Conservation (phyloP, 92 coral and sea anemone species). For the Porites divaricata region DNA sequence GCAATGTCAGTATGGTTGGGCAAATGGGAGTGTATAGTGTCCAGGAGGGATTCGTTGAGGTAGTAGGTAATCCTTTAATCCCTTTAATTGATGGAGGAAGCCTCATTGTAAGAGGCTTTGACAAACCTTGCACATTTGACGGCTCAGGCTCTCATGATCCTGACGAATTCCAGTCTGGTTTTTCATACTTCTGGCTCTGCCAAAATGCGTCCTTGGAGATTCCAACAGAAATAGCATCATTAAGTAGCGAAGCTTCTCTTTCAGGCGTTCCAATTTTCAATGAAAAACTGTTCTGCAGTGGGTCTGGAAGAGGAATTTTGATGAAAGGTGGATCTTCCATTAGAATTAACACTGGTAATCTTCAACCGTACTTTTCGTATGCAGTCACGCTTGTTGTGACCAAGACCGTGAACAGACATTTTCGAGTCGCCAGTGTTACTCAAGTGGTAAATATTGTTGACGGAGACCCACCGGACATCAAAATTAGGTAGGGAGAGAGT, state of each 20-base stretch:
- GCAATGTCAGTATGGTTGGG: slow-evolving; percentile 71
- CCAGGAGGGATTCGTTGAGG: slow-evolving; percentile 61
- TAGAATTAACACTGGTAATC: slow-evolving; percentile 40
- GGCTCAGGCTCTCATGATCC: slow-evolving; percentile 68
- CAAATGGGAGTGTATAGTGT: slow-evolving; percentile 58
- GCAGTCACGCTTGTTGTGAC: slow-evolving; percentile 53
- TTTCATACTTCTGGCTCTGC: slow-evolving; percentile 71
- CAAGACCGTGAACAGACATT: slow-evolving; percentile 34
- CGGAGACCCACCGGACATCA: slow-evolving; percentile 73
- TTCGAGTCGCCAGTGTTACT: slow-evolving; percentile 33
- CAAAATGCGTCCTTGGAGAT: slow-evolving; percentile 46
- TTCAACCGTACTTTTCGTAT: slow-evolving; percentile 52
- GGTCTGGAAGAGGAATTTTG: slow-evolving; percentile 35
- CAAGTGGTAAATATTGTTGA: slow-evolving; percentile 61
- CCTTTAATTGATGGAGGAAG: slow-evolving; percentile 68
- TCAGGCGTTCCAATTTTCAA: slow-evolving; percentile 27
- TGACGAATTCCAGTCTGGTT: slow-evolving; percentile 49
- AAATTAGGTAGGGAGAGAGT: slow-evolving; percentile 42
- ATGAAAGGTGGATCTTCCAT: slow-evolving; percentile 46
- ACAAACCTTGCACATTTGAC: slow-evolving; percentile 31
- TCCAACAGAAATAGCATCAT: not conserved
- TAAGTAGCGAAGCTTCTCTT: slow-evolving; percentile 26
- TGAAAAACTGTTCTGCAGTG: slow-evolving; percentile 48
- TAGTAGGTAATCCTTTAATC: slow-evolving; percentile 45
- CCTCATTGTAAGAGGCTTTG: slow-evolving; percentile 46